These are phyloP conservation scores for Xestia rhomboidea DNA, from an alignment of 2,888 invertebrate genomes.

Conservation along the genomic window DNA sequence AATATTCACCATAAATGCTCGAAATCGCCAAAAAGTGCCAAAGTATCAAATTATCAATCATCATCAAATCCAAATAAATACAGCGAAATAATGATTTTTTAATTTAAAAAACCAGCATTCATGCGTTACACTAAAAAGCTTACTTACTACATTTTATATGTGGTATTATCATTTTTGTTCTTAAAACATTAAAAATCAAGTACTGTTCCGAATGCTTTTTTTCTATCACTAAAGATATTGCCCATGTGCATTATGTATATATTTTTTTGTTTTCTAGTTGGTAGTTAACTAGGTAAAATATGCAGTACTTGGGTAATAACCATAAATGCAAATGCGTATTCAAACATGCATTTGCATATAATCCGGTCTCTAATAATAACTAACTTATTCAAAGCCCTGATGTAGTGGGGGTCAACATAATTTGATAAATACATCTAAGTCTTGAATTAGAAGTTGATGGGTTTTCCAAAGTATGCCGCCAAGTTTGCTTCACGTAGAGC, in stretches of 20 bases:
- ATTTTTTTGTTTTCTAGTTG: not conserved
- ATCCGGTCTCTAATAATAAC: slow-evolving; percentile 41
- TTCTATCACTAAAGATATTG: not conserved
- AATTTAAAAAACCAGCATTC: slow-evolving; percentile 7
- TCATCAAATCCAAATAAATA: slow-evolving; percentile 4
- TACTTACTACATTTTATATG: not conserved
- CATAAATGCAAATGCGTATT: slow-evolving; percentile 6
- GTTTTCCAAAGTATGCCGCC: slow-evolving; percentile 98
- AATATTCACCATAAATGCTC: slow-evolving; percentile 19
- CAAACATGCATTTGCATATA: slow-evolving; percentile 3
- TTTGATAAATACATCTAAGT: slow-evolving; percentile 67
- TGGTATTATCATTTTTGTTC: slow-evolving; percentile 13
- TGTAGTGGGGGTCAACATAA: slow-evolving; percentile 67
- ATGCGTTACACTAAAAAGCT: slow-evolving; percentile 9
- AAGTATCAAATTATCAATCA: not conserved
- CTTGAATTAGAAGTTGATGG: slow-evolving; percentile 97
- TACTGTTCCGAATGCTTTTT: slow-evolving; percentile 9
- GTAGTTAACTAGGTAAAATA: not conserved
- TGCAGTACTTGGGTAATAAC: not conserved
- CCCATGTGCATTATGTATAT: not conserved
- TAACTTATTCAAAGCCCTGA: slow-evolving; percentile 69
- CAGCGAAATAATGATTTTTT: not conserved
- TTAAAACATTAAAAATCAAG: not conserved
- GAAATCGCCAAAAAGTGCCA: not conserved
- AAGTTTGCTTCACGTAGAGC: slow-evolving; percentile 99